Percentiles rank a stretch among this genome's conserved stretches.
Evolutionary conservation across 2,113 vertebrate genomes (phyloP).

Genomic region (Apus apus): DNA sequence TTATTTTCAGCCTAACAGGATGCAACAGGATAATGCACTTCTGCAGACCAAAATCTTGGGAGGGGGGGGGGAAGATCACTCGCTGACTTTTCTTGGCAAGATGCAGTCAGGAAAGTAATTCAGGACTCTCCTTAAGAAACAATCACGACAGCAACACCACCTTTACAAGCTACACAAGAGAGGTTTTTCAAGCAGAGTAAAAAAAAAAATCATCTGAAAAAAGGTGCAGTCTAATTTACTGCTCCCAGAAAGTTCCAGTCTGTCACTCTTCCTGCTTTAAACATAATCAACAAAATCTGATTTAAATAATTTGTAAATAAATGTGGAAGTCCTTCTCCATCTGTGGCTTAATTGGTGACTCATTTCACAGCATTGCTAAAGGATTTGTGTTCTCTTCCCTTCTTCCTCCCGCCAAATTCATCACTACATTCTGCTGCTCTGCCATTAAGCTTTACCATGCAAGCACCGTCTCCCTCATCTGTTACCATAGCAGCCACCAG

Average conservation of each 20-base stretch:
- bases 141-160: not conserved
- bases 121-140: not conserved
- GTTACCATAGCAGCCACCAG: constrained; percentile 63
- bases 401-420: not conserved
- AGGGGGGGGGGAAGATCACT: too few relatives aligned
- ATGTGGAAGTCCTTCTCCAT: not conserved
- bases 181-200: not conserved
- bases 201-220: not conserved
- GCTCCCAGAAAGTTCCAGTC: not conserved
- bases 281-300: not conserved
- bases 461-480: not conserved
- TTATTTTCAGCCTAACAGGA: not conserved
- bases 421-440: not conserved
- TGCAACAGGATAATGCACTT: not conserved
- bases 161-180: not conserved
- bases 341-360: not conserved
- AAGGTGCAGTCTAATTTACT: not conserved
- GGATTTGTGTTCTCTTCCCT: not conserved
- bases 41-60: not conserved
- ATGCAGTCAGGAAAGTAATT: not conserved
- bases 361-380: not conserved
- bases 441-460: constrained; percentile 5
- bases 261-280: not conserved
- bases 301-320: not conserved
- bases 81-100: not conserved